Evolutionary conservation across 2,888 invertebrate species (phyloP), one percentile per base, ranked within the genome.

Genomic region (Coenonympha arcania): DNA sequence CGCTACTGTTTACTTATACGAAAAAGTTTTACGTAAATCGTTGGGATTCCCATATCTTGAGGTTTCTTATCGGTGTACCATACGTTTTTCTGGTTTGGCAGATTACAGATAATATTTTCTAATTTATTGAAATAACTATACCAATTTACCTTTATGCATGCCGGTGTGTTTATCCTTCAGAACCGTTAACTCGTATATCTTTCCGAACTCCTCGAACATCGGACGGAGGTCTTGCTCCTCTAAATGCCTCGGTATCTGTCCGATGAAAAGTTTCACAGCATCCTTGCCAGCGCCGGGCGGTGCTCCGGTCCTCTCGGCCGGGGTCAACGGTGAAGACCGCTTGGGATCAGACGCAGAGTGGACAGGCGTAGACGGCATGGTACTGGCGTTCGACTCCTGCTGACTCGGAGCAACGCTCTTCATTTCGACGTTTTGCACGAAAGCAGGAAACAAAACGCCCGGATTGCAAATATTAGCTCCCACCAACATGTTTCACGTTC

Each of bases 111-210:
- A n/a, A n/a, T n/a, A n/a, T n/a, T n/a, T n/a, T n/a, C n/a, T n/a
- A n/a, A n/a, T n/a, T n/a, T n/a, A n/a, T n/a, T n/a, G n/a, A n/a
- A n/a, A n/a, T n/a, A n/a, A n/a, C n/a, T n/a, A n/a, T 37, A 20
- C 31, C 30, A 41, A 31, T 44, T 54, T 40, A 94, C 95, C 96
- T 91, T 96, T 96, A 81, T 96, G 96, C 91, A 96, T 94, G 59
- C 96, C 96, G 52, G 96, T 96, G 88, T 94, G 93, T 75, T 96
- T 95, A 80, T 97, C 96, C 88, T 95, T 96, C 64, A 97, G 91
- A 52, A 97, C 94, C 56, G 95, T 95, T 71, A 97, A 92, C 88
- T 97, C 96, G 82, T 95, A 95, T 73, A 96, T 96, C 79, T 94
- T 94, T 48, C 96, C 96, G 68, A 94, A 96, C 79, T 95, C 93